Base-by-base conservation (phyloP, 1,140 invertebrate genomes). In the Ostrea denselamellosa region DNA sequence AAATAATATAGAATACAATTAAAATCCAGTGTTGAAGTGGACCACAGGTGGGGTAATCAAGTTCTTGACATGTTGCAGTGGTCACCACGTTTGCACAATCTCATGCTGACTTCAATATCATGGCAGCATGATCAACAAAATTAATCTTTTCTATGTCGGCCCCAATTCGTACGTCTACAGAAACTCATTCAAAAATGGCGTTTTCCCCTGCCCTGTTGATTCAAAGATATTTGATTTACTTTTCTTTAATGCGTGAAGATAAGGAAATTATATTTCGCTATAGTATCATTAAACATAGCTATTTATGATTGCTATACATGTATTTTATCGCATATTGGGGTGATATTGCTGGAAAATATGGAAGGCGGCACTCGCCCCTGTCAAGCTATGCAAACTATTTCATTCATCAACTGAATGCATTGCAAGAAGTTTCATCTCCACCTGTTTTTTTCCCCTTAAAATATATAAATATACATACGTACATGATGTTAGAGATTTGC, bases 301-400 rank as follows among this genome's bases (percentile, higher is more conserved):
- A 77, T 77, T 77, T 77, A 77, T 77, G 68, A 77, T 77, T 77
- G 68, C 68, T 77, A 14, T 77, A 28, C 68, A 77, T 77, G 68
- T 25, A 28, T 28, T 77, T 77, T 77, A 77, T 77, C 68, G 25
- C 68, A 77, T 9, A 25, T 28, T 25, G 25, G 25, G 28, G 68
- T 77, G 68, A 77, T 77, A 77, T 77, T 77, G 12, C 8, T 2
- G 68, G 9, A 62, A 25, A 77, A 77, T 34, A 34, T 77, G 68
- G 28, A 28, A 77, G 68, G 25, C 28, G 68, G 68, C 8, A 34
- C 68, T 77, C 68, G 68, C 68, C 68, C 68, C 12, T 77, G 68
- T 77, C 68, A 77, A 77, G 68, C 25, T 77, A 77, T 77, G 68
- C 68, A 25, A 77, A 77, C 68, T 28, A 77, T 77, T 77, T 77